Evolutionary conservation across 2,888 invertebrate species (phyloP).

Genomic region (Stenichneumon culpator): DNA sequence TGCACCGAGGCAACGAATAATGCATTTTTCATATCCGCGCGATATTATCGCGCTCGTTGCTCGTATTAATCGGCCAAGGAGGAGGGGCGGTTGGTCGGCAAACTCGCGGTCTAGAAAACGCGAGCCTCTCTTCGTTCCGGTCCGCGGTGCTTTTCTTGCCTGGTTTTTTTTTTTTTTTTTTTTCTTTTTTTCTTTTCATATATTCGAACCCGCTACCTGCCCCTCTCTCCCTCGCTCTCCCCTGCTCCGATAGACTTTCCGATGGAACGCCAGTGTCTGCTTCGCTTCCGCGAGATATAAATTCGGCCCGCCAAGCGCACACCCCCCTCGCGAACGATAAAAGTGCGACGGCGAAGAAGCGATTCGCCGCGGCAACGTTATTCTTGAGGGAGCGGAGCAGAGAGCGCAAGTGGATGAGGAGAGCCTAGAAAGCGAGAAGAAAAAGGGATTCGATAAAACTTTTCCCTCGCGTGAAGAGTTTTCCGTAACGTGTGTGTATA

Average conservation of each 20-base stretch:
- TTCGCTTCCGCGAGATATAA: slow-evolving; percentile 59
- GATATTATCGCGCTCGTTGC: slow-evolving; percentile 76
- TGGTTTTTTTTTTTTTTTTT: background rate
- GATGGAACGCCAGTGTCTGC: slow-evolving; percentile 31
- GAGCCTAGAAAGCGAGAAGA: slow-evolving; percentile 37
- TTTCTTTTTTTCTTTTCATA: background rate
- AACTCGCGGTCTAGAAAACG: slow-evolving; percentile 4
- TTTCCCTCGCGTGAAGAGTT: slow-evolving; percentile 35
- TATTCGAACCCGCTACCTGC: slow-evolving; percentile 1
- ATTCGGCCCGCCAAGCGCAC: slow-evolving; percentile 52
- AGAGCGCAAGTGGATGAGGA: slow-evolving; percentile 31
- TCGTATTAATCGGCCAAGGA: slow-evolving; percentile 76
- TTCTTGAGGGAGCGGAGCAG: slow-evolving; percentile 13
- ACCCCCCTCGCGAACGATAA: slow-evolving; percentile 58
- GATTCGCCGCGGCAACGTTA: slow-evolving; percentile 40
- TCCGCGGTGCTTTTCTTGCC: slow-evolving; percentile 14
- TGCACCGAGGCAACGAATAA: slow-evolving; percentile 73
- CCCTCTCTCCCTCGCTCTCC: slow-evolving; percentile 30
- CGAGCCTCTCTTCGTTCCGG: background rate
- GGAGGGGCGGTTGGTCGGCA: slow-evolving; percentile 38
- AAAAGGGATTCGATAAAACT: slow-evolving; percentile 54
- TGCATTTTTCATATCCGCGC: slow-evolving; percentile 79
- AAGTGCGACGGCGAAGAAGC: slow-evolving; percentile 56
- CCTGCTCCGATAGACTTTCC: background rate
- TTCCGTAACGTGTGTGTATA: slow-evolving; percentile 21